Percentiles rank a stretch among this genome's conserved stretches.
phyloP scores from a whole-genome alignment of 1,140 invertebrate species.

The Sycophaga agraensis region DNA sequence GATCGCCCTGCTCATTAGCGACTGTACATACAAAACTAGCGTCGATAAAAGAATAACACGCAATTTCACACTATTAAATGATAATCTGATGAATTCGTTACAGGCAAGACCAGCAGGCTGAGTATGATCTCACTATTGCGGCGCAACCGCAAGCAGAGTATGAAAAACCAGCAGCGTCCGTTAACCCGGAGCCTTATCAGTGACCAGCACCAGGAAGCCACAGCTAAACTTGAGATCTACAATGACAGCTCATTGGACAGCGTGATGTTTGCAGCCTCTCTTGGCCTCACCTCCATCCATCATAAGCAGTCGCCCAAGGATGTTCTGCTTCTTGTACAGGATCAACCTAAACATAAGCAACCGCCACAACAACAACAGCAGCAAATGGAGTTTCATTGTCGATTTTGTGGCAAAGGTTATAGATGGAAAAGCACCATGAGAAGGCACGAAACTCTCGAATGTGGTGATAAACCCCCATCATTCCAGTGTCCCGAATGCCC shows the following conservation, averaged over 20 bases:
- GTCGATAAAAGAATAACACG: too few species aligned
- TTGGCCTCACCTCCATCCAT: constrained; percentile 50
- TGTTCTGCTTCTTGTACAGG: constrained; percentile 37
- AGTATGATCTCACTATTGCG: constrained; percentile 31
- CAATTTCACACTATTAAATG: too few species aligned
- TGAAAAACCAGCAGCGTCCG: constrained; percentile 26
- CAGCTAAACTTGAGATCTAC: neutral
- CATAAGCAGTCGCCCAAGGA: constrained; percentile 43
- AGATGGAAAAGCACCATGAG: constrained; percentile 80
- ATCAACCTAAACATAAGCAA: constrained; percentile 35
- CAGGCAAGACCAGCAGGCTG: constrained; percentile 27
- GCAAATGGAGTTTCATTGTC: constrained; percentile 65
- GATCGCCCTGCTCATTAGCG: too few species aligned
- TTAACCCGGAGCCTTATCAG: constrained; percentile 34
- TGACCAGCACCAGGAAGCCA: constrained; percentile 35
- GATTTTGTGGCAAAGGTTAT: constrained; percentile 78
- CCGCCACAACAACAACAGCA: constrained; percentile 62
- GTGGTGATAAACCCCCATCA: constrained; percentile 79
- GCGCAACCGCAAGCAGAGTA: constrained; percentile 14
- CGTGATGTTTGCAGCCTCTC: constrained; percentile 53
- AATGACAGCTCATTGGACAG: constrained; percentile 41
- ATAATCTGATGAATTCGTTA: constrained; percentile 5
- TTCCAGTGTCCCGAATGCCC: constrained; percentile 81
- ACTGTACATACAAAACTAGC: too few species aligned
- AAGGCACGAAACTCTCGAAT: constrained; percentile 81